Evolutionary conservation across 2,888 invertebrate species (phyloP).

Genomic region (Atethmia centrago): DNA sequence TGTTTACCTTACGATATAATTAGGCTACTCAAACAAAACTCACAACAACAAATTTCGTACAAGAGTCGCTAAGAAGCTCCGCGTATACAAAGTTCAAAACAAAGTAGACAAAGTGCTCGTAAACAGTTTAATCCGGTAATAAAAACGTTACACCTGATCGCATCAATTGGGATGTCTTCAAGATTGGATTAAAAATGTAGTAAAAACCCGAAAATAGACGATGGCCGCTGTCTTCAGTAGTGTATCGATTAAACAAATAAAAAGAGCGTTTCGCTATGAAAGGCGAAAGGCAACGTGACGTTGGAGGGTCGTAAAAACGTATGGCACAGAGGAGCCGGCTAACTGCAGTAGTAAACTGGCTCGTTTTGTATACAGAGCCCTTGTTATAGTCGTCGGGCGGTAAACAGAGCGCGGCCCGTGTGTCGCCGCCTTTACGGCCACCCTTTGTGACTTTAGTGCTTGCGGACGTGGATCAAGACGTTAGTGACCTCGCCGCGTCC

Average conservation of each 20-base stretch:
- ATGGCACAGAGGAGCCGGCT: conserved; percentile 89
- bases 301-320: conserved; percentile 88
- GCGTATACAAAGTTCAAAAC: conserved; percentile 82
- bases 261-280: conserved; percentile 88
- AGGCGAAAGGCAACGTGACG: conserved; percentile 88
- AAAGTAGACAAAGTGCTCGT: conserved; percentile 87
- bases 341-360: conserved; percentile 88
- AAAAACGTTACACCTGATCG: conserved; percentile 88
- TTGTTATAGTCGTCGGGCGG: conserved; percentile 86
- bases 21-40: conserved; percentile 74
- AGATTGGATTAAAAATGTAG: conserved; percentile 83
- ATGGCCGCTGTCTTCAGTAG: conserved; percentile 85
- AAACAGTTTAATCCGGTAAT: conserved; percentile 87
- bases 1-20: conserved; percentile 77
- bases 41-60: conserved; percentile 75
- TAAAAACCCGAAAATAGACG: conserved; percentile 86
- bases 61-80: conserved; percentile 77
- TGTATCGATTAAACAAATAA: conserved; percentile 90
- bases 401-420: conserved; percentile 87
- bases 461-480: conserved; percentile 81
- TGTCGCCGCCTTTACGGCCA: conserved; percentile 88
- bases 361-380: conserved; percentile 88
- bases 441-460: conserved; percentile 85
- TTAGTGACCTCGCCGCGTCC: conserved; percentile 73
- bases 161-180: conserved; percentile 81